Conservation (phyloP, 2,888 invertebrate genomes). For the Synergus itoensis region DNA sequence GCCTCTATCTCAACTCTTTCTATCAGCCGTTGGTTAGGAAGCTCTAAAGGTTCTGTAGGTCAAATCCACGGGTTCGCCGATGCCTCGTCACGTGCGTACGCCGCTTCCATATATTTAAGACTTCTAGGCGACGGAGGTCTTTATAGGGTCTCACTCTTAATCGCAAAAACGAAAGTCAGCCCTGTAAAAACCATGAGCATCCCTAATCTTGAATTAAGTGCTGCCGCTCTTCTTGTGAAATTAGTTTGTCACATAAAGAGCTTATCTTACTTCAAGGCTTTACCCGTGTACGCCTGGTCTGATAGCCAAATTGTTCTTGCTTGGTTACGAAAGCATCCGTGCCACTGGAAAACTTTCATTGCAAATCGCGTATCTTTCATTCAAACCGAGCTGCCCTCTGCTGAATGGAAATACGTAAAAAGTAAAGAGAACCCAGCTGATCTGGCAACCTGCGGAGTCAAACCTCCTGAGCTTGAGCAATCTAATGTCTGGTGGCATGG, state of each 20-base stretch:
- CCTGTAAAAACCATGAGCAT: constrained; percentile 47
- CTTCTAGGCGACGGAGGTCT: background rate
- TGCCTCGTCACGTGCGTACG: constrained; percentile 47
- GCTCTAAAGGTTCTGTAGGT: no score
- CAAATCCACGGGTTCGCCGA: constrained; percentile 49
- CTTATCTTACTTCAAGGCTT: background rate
- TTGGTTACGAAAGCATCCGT: constrained; percentile 50
- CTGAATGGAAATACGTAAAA: no score
- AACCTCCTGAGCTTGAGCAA: constrained; percentile 31
- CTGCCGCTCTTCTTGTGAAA: constrained; percentile 34
- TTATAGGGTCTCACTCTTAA: no score
- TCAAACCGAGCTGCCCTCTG: no score
- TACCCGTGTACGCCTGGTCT: constrained; percentile 47
- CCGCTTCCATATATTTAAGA: constrained; percentile 46
- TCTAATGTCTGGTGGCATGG: constrained; percentile 42
- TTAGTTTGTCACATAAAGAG: constrained; percentile 23
- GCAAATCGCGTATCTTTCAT: constrained; percentile 19
- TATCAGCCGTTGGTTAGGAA: no score
- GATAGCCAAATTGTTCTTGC: constrained; percentile 52
- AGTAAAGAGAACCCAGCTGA: no score
- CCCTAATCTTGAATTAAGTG: constrained; percentile 45
- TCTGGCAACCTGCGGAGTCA: constrained; percentile 3
- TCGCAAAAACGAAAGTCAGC: no score
- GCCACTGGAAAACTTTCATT: constrained; percentile 49
- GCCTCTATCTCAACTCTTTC: no score